A percentile compares a stretch with the other conserved stretches of the same genome.
These are phyloP conservation scores for Tonatia bakeri DNA, from an alignment of 2,113 vertebrate genomes.

Conservation along the genomic window DNA sequence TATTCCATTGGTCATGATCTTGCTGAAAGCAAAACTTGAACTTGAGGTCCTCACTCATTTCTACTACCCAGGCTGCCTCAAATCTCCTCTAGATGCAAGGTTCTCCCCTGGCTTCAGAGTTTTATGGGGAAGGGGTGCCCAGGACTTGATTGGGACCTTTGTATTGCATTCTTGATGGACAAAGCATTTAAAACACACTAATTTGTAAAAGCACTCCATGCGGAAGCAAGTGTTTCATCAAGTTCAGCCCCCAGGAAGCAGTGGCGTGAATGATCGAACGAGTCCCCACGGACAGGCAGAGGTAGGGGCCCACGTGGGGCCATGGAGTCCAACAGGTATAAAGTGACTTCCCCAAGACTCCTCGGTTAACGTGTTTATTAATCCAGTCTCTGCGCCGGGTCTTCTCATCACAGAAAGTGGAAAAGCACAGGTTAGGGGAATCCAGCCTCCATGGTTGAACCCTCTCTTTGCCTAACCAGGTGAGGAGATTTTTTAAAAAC, in stretches of 20 bases:
- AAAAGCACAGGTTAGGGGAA: background rate
- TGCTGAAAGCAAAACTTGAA: background rate
- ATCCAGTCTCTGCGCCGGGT: background rate
- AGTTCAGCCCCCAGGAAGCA: background rate
- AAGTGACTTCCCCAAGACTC: background rate
- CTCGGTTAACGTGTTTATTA: background rate
- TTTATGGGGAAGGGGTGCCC: background rate
- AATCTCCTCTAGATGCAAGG: background rate
- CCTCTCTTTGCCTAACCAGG: background rate
- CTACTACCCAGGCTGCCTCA: background rate
- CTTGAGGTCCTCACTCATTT: background rate
- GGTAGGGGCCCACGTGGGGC: too few species aligned
- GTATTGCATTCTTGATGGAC: background rate
- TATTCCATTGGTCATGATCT: background rate
- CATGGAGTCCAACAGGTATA: accelerated
- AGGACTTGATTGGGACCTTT: background rate
- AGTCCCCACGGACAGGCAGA: background rate
- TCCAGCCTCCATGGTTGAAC: background rate
- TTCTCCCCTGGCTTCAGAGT: background rate
- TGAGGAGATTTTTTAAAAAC: background rate
- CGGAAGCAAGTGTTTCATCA: background rate
- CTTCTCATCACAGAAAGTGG: background rate
- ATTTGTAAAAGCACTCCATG: background rate
- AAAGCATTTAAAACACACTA: background rate
- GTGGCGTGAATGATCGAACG: background rate